Base-by-base conservation (phyloP, 1,140 invertebrate species). In the Hylyphantes graminicola region DNA sequence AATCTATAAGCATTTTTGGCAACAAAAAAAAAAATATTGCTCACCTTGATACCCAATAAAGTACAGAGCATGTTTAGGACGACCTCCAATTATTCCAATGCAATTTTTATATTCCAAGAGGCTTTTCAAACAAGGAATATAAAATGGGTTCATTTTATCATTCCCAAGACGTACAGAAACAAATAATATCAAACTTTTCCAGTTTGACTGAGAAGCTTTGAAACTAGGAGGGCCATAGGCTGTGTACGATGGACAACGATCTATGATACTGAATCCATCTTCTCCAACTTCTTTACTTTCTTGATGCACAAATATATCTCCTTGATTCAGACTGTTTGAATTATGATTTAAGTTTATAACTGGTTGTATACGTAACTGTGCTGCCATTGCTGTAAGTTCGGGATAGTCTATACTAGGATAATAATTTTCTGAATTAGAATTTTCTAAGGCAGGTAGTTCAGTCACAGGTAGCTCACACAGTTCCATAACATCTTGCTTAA, bases 41-140 rank as follows among this genome's bases (percentile, higher is more conserved):
- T 85, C 88, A 93, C 92, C 92, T 92, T 97, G 95, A 88, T 94
- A 97, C 21, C 96, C 96, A 74, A 97, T 92, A 91, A 98, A 97
- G 90, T 97, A 97, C 7, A 97, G 90, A 11, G 96, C 96, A 91
- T 97, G 96, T 88, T 95, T 95, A 5, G 96, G 96, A 87, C 94
- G 92, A 9, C 96, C 96, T 5, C 96, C 96, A 88, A 97, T 97
- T 61, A 98, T 94, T 35, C 96, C 96, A 86, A 97, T 93, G 87
- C 95, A 97, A 87, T 93, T 92, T 82, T 96, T 93, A 85, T 95
- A 90, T 74, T 93, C 94, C 9, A 98, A 91, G 7, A 97, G 88
- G 55, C 93, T 92, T 78, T 95, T 89, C 7, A 98, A 90, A 89
- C 95, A 96, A 7, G 94, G 93, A 19, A 93, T 92, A 90, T 97